phyloP scores from a whole-genome alignment of 2,797 vertebrate species.

The Euphonia xanthogaster region DNA sequence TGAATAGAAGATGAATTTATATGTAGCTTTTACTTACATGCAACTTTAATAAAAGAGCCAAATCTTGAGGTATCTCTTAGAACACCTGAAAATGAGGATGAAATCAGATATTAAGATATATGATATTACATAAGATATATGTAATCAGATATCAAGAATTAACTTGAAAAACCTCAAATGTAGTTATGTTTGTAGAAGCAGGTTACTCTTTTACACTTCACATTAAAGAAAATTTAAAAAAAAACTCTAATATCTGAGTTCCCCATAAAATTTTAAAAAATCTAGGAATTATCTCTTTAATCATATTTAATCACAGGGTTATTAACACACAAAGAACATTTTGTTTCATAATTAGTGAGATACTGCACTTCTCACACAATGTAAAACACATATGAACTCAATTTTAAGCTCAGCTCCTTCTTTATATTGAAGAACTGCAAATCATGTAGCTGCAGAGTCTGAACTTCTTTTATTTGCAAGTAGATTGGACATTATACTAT shows the following conservation, averaged over 20 bases:
- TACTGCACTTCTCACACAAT: neutral
- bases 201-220: neutral
- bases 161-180: neutral
- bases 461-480: neutral
- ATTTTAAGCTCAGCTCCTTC: neutral
- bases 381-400: neutral
- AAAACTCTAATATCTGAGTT: neutral
- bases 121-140: neutral
- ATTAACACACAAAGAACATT: neutral
- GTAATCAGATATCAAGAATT: neutral
- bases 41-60: slow-evolving; percentile 80
- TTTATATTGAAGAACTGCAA: neutral
- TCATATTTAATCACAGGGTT: neutral
- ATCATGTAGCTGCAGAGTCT: neutral
- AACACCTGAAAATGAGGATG: slow-evolving; percentile 74
- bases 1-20: neutral
- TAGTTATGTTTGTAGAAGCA: neutral
- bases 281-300: neutral
- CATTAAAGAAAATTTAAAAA: rapidly evolving
- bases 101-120: neutral
- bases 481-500: neutral
- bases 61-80: slow-evolving; percentile 77
- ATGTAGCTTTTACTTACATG: slow-evolving; percentile 76
- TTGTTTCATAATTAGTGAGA: neutral
- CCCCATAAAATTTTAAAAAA: neutral